Conservation (phyloP, 2,797 vertebrate genomes). For the Sparus aurata region DNA sequence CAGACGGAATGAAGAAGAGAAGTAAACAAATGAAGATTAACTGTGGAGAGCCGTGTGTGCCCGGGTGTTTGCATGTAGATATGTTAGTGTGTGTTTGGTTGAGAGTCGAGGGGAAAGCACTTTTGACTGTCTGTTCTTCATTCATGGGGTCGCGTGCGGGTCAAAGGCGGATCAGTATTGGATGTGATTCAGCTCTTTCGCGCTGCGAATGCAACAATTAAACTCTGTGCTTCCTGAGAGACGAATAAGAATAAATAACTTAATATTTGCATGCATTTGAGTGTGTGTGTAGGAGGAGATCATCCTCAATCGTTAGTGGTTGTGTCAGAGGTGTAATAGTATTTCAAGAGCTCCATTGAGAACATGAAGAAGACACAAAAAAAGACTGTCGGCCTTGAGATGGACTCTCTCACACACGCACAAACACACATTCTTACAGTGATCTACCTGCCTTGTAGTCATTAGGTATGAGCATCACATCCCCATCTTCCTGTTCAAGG, state of each 20-base stretch:
- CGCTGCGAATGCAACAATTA: slow-evolving; percentile 14
- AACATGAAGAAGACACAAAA: neutral
- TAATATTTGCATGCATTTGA: neutral
- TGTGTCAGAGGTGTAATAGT: neutral
- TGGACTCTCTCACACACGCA: neutral
- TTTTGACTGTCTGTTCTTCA: slow-evolving; percentile 12
- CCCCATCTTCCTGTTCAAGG: slow-evolving; percentile 29
- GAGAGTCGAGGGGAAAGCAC: slow-evolving; percentile 11
- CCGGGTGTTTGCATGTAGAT: neutral
- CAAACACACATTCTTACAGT: slow-evolving; percentile 27
- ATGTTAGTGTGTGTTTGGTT: neutral
- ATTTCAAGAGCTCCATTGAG: neutral
- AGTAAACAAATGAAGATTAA: slow-evolving; percentile 10
- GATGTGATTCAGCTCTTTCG: slow-evolving; percentile 59
- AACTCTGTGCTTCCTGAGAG: neutral
- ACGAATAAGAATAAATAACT: neutral
- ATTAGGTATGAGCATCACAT: slow-evolving; percentile 35
- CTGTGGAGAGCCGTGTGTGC: neutral
- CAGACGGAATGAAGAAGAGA: neutral
- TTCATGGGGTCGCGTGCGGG: slow-evolving; percentile 43
- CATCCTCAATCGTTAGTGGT: neutral
- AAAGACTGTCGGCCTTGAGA: neutral
- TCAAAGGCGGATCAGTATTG: slow-evolving; percentile 59
- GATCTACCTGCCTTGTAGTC: slow-evolving; percentile 5
- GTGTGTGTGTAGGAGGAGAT: neutral